Evolutionary conservation across 2,797 vertebrate genomes (phyloP).

Genomic region (Premnoplex brunnescens): DNA sequence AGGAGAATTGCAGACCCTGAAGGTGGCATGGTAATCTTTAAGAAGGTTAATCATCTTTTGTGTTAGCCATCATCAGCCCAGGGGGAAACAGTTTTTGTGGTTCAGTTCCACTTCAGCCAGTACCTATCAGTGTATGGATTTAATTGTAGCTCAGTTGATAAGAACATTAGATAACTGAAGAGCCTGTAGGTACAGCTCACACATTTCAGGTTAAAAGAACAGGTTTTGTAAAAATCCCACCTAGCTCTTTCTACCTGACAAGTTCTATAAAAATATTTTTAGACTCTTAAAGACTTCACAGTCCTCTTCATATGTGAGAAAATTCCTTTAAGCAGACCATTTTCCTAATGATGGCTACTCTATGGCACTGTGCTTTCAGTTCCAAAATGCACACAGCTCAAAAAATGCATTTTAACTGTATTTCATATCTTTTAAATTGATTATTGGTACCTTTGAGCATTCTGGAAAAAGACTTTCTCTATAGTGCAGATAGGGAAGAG

Average conservation of each 20-base stretch:
- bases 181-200: background rate
- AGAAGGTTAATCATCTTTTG: background rate
- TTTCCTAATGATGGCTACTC: background rate
- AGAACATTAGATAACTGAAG: background rate
- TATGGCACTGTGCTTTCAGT: background rate
- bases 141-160: background rate
- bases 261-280: constrained; percentile 4
- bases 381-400: background rate
- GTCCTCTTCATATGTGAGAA: background rate
- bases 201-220: background rate
- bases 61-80: background rate
- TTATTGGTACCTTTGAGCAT: background rate
- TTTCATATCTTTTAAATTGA: background rate
- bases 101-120: background rate
- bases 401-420: background rate
- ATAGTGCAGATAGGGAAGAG: background rate
- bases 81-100: background rate
- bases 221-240: background rate
- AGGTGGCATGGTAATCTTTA: background rate
- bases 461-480: background rate
- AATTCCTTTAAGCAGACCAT: constrained; percentile 7
- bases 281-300: background rate
- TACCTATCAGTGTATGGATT: background rate
- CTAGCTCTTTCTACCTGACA: background rate
- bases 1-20: background rate